phyloP scores from a whole-genome alignment of 2,113 vertebrate species.

The Platysternon megacephalum region DNA sequence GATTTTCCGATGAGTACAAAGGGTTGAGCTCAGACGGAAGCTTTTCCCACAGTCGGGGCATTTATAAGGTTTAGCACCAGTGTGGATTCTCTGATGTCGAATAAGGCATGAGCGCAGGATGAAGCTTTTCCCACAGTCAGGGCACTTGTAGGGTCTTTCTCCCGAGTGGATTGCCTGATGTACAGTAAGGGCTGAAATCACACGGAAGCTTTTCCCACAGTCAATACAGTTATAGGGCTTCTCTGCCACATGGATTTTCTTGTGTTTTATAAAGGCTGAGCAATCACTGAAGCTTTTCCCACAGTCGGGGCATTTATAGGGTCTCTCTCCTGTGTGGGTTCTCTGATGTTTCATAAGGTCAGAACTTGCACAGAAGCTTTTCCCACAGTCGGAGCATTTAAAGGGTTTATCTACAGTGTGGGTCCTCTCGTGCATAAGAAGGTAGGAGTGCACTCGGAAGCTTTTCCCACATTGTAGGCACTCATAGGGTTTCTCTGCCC shows the following conservation, averaged over 20 bases:
- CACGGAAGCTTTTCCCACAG: slow-evolving; percentile 66
- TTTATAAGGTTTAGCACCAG: slow-evolving; percentile 12
- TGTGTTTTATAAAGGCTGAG: slow-evolving; percentile 60
- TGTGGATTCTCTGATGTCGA: slow-evolving; percentile 71
- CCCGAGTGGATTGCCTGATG: not conserved
- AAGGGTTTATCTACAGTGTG: slow-evolving; percentile 41
- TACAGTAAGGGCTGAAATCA: slow-evolving; percentile 34
- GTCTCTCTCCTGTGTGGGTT: not conserved
- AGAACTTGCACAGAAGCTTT: not conserved
- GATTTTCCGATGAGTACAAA: not conserved
- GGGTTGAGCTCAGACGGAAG: not conserved
- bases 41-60: not conserved
- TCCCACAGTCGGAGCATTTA: not conserved
- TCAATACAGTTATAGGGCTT: slow-evolving; percentile 69
- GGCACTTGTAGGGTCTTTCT: not conserved
- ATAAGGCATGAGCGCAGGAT: not conserved
- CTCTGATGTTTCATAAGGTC: not conserved
- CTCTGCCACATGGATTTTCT: slow-evolving; percentile 69
- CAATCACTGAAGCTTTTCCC: slow-evolving; percentile 70
- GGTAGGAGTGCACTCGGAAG: slow-evolving; percentile 53
- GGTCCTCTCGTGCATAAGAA: slow-evolving; percentile 37
- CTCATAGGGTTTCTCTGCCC: slow-evolving; percentile 47
- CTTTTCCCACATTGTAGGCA: slow-evolving; percentile 63
- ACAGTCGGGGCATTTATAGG: slow-evolving; percentile 39
- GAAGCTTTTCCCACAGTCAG: not conserved